A percentile compares a stretch with the other conserved stretches of the same genome.
Conservation (phyloP, 2,888 invertebrate genomes). For the Lasioglossum figueresi region DNA sequence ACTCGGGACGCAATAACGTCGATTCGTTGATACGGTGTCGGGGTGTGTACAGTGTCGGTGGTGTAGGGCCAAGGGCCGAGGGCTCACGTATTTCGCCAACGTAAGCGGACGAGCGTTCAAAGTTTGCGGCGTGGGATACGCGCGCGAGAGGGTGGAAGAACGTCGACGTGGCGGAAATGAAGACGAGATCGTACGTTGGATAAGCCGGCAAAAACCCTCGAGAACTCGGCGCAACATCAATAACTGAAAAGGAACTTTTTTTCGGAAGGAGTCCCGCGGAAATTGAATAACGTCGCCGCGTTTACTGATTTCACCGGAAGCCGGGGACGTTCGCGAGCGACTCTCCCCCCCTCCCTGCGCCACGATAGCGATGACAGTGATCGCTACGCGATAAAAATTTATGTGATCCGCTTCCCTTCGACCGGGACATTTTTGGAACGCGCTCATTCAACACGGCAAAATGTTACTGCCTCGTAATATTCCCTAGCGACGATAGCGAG, state of each 20-base stretch:
- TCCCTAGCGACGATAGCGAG: background rate
- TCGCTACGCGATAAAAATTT: conserved; percentile 62
- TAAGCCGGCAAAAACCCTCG: conserved; percentile 59
- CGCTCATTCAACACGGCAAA: background rate
- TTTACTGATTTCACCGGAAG: conserved; percentile 64
- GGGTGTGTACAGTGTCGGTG: conserved; percentile 1
- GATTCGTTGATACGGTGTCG: conserved; percentile 22
- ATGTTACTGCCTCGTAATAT: background rate
- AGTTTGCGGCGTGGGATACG: conserved; percentile 25
- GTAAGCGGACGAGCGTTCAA: conserved; percentile 36
- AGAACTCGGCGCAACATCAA: conserved; percentile 64
- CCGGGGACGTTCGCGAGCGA: conserved; percentile 47
- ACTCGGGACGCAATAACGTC: conserved; percentile 26
- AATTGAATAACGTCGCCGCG: conserved; percentile 71
- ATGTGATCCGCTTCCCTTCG: conserved; percentile 17
- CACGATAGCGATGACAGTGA: conserved; percentile 59
- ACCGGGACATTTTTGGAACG: background rate
- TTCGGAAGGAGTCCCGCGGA: conserved; percentile 59
- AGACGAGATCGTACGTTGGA: conserved; percentile 66
- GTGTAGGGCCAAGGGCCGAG: background rate
- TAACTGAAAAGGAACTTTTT: conserved; percentile 57
- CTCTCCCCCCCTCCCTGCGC: conserved; percentile 14
- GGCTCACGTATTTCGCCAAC: conserved; percentile 42
- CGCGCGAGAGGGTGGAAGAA: conserved; percentile 37
- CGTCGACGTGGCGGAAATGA: conserved; percentile 67